Base-by-base conservation (phyloP, 2,113 vertebrate species). In the Coturnix japonica region DNA sequence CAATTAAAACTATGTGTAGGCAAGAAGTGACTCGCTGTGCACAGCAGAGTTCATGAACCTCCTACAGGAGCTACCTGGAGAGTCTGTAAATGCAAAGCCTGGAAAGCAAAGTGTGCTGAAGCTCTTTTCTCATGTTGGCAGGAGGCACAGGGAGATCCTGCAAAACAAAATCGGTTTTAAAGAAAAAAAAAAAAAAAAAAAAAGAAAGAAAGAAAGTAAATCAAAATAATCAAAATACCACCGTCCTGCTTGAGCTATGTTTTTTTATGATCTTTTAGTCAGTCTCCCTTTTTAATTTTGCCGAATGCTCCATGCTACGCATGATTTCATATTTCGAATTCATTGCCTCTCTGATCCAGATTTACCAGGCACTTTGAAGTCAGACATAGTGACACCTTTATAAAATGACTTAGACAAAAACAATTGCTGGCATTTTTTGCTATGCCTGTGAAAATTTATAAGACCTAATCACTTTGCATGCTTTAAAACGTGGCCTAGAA, bases 361-460 rank as follows among this genome's bases (percentile, higher is more conserved):
- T 80, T 91, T 89, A 85, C 53, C 78, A 89, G 26, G 39, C 23
- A 35, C 71, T 92, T 92, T 85, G 72, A 89, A 92, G 60, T 39
- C 60, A 86, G 70, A 73, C 44, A 14, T 13, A 63, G 22, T 46
- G 57, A 89, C 74, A 95, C 26, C 63, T 92, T 89, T 63, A 76
- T 54, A 46, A 87, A 94, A 85, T 25, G 0, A 81, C 6, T 57
- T 75, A 46, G 53, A 72, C 43, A 74, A 85, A 88, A 86, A 71
- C 14, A 41, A 66, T 12, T 35, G 25, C 11, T 54, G 59, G 28
- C 28, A 44, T 30, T 82, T 93, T 77, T 90, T 54, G n/a, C 49
- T 72, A 6, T 33, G 41, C 31, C 37, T 41, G 46, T 66, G 59
- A 81, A 87, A 90, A 94, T 63, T 63, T 33, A 2, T 30, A 60